phyloP scores from a whole-genome alignment of 2,888 invertebrate species.

The Helicoverpa assulta region DNA sequence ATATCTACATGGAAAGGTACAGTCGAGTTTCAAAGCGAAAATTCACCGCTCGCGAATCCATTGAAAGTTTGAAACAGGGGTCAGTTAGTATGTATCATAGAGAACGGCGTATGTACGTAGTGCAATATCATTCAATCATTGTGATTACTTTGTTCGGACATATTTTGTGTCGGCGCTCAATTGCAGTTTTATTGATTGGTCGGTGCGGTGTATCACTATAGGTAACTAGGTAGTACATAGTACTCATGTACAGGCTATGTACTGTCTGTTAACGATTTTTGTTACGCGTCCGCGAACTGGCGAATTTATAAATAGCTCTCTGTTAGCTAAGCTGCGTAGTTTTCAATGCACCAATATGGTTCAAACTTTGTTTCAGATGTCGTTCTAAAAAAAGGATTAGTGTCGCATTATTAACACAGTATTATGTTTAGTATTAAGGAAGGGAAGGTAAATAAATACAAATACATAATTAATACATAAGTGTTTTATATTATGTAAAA shows the following conservation, averaged over 20 bases:
- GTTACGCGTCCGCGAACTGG: slow-evolving; percentile 31
- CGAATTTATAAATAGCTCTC: slow-evolving; percentile 38
- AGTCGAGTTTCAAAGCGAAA: slow-evolving; percentile 49
- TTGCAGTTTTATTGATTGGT: slow-evolving; percentile 65
- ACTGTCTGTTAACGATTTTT: slow-evolving; percentile 60
- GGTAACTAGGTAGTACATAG: slow-evolving; percentile 27
- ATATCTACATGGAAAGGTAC: slow-evolving; percentile 20
- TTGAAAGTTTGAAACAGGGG: slow-evolving; percentile 43
- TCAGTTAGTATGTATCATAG: slow-evolving; percentile 36
- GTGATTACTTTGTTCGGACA: slow-evolving; percentile 61
- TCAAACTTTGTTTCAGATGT: not conserved
- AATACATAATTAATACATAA: slow-evolving; percentile 10
- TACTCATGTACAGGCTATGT: slow-evolving; percentile 40
- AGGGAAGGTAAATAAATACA: slow-evolving; percentile 20
- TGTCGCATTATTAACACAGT: not conserved
- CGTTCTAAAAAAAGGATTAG: not conserved
- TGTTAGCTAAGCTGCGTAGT: slow-evolving; percentile 9
- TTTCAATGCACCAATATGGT: slow-evolving; percentile 12
- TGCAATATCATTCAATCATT: slow-evolving; percentile 57
- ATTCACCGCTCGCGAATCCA: slow-evolving; percentile 44
- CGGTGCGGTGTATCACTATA: slow-evolving; percentile 48
- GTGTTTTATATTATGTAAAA: slow-evolving; percentile 17
- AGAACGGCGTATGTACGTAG: slow-evolving; percentile 40
- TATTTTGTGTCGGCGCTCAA: slow-evolving; percentile 63
- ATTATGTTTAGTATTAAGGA: not conserved